Base-by-base conservation (phyloP, 1,140 invertebrate species). In the Myzus persicae region DNA sequence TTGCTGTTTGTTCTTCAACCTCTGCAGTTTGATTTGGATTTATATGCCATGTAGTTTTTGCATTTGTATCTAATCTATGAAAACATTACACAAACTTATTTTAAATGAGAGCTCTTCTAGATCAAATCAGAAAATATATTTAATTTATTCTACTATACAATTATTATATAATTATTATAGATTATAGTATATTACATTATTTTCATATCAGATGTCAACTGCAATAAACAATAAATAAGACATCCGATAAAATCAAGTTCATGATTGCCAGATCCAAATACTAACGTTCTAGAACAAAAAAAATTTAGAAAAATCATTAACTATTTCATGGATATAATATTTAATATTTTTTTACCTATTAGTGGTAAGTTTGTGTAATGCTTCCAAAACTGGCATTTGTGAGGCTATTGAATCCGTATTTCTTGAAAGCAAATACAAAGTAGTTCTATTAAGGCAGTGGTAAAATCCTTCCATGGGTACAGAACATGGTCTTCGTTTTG, bases 191-290 rank as follows among this genome's bases (percentile, higher is more conserved):
- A 94, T 93, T 93, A 96, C 94, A 97, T 97, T 82, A 98, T 98
- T 95, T 97, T 98, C 96, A 98, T 97, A 94, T 98, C 98, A 2
- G 98, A 97, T 44, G 98, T 99, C 8, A 99, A 95, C 95, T 99
- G 98, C 22, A 99, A 95, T n/a, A 99, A 95, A 95, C 99, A 99
- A 95, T 99, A 99, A 24, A 98, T 98, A 9, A 99, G 95, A 95
- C 99, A 99, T 3, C 98, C 98, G 93, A 99, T 97, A 95, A 99
- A 99, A 95, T 99, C 98, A 59, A 98, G 95, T 95, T 99, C 98
- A 94, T 98, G 98, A 95, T 99, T 99, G 22, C 98, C 98, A 82
- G 98, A 97, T 31, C 98, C 98, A 95, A 99, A 99, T 85, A 99
- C 97, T 1, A 99, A 95, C 93, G 97, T 95, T 94, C 98, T 97